phyloP scores from a whole-genome alignment of 2,888 invertebrate genomes.

The Lysandra bellargus region DNA sequence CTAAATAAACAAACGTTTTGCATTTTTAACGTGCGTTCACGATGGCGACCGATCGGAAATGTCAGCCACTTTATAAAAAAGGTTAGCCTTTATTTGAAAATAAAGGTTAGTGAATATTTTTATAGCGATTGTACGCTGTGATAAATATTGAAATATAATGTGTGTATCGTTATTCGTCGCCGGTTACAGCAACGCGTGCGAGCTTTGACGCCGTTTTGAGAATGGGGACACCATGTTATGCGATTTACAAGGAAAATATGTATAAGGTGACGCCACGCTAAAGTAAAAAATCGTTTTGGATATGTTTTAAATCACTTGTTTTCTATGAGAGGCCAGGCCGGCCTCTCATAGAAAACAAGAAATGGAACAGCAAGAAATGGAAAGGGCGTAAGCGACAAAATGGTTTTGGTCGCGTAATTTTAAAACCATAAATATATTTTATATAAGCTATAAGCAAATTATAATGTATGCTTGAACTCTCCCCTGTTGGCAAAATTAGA shows the following conservation, averaged over 20 bases:
- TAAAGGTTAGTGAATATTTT: conserved; percentile 27
- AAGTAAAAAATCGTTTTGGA: too few species aligned
- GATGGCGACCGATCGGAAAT: conserved; percentile 23
- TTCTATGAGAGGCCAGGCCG: too few species aligned
- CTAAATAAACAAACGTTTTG: conserved; percentile 24
- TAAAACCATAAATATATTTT: too few species aligned
- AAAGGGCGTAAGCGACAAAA: too few species aligned
- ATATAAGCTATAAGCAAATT: too few species aligned
- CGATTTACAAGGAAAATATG: not conserved
- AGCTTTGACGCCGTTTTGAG: conserved; percentile 4
- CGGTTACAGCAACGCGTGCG: conserved; percentile 2
- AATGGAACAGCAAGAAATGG: too few species aligned
- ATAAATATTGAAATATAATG: conserved; percentile 27
- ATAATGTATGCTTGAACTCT: too few species aligned
- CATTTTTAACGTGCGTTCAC: conserved; percentile 13
- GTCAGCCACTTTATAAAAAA: conserved; percentile 30
- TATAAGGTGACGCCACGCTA: too few species aligned
- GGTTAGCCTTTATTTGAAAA: conserved; percentile 11
- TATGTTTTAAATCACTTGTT: too few species aligned
- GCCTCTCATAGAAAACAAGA: too few species aligned
- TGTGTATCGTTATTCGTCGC: not conserved
- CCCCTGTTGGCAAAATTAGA: too few species aligned
- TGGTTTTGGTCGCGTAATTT: too few species aligned
- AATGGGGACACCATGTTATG: not conserved
- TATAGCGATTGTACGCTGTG: conserved; percentile 21